Base-by-base conservation (phyloP, 2,888 invertebrate genomes). In the Chalcosyrphus nemorum region DNA sequence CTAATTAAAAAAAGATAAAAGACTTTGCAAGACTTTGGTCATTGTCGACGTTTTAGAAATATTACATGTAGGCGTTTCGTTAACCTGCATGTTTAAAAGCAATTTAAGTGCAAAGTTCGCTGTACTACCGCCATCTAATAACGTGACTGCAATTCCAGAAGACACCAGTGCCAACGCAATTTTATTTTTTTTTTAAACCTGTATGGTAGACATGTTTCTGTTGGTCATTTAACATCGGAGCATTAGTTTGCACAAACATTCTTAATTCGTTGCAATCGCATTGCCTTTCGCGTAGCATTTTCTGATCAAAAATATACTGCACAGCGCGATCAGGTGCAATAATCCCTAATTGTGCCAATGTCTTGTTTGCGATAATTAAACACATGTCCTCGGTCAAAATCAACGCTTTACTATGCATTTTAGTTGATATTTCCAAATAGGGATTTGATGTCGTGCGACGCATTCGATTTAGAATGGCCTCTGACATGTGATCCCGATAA, bases 151-250 rank as follows among this genome's bases (percentile, higher is more conserved):
- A 35, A 78, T 85, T 59, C 66, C 84, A 41, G 75, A 80, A 15
- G 66, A 80, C 4, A 71, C 78, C 5, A 85, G 11, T 9, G 78
- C 78, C 6, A 78, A n/a, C 4, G 74, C 77, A 9, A 70, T 70
- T 32, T 70, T 21, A 47, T 2, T 68, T 2, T 57, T n/a, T 82
- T 86, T 87, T 11, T 86, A 89, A 89, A 13, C 88, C 54, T 38
- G 82, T 86, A 63, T 88, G 87, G 35, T 54, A 74, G 13, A 21
- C 56, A 72, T 45, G 29, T 45, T 63, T 63, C 15, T 74, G 63
- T 68, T 84, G 15, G 9, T 13, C 0, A 41, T 68, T 74, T 11
- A 68, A 77, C 4, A 45, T 0, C 4, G 43, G 41, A 70, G 19
- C 17, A 41, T 81, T 86, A 21, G 50, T 43, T 27, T 70, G 66